A percentile compares a stretch with the other conserved stretches of the same genome.
Evolutionary conservation across 1,140 invertebrate species (phyloP).

Genomic region (Probaryconus sp.): DNA sequence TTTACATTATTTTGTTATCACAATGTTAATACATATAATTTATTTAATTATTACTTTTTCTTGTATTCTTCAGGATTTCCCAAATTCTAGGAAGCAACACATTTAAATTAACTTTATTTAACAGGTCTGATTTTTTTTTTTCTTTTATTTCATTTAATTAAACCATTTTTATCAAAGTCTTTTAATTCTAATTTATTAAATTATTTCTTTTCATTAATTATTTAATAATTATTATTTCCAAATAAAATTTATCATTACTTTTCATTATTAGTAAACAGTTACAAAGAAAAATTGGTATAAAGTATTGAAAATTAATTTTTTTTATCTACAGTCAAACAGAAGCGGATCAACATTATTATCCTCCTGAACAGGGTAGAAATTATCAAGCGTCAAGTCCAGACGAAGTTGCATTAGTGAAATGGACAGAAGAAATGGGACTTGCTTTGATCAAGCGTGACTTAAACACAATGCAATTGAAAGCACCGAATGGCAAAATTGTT

Average conservation of each 20-base stretch:
- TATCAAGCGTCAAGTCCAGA: conserved; percentile 98
- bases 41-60: no score
- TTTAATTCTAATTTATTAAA: neutral
- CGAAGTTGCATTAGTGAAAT: conserved; percentile 91
- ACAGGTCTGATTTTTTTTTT: conserved; percentile 46
- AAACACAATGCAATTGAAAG: conserved; percentile 86
- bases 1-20: no score
- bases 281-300: no score
- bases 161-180: conserved; percentile 5
- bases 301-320: no score
- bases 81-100: conserved; percentile 24
- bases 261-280: no score
- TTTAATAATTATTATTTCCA: no score
- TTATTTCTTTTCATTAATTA: conserved; percentile 1
- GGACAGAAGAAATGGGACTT: conserved; percentile 87
- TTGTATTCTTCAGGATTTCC: conserved; percentile 34
- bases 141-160: conserved; percentile 27
- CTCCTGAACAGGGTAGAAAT: conserved; percentile 71
- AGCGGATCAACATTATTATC: conserved; percentile 82
- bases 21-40: no score
- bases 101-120: conserved; percentile 31
- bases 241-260: no score
- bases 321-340: conserved; percentile 80
- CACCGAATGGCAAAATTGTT: conserved; percentile 84
- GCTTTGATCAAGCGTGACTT: conserved; percentile 90